Evolutionary conservation across 64 coral and sea anemone genomes (phyloP).

Genomic region (Orbicella faveolata): DNA sequence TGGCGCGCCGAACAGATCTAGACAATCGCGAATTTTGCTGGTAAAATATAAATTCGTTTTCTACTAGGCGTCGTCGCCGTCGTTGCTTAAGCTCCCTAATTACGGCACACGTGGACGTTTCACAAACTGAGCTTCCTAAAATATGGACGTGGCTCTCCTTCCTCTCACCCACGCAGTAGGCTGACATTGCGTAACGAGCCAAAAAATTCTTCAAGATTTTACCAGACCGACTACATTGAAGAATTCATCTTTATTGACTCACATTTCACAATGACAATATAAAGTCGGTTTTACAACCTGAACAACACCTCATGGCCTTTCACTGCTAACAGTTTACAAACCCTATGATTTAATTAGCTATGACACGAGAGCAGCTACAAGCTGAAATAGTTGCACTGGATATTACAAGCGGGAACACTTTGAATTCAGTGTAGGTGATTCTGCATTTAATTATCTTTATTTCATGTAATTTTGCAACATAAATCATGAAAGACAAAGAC

Average conservation of each 20-base stretch:
- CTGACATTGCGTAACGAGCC: not conserved
- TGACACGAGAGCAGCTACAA: not conserved
- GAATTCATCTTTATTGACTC: slow-evolving; percentile 72
- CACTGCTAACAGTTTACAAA: slow-evolving; percentile 45
- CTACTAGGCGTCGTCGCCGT: no score
- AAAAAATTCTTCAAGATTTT: not conserved
- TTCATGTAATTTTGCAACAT: no score
- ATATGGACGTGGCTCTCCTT: no score
- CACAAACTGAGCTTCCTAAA: no score
- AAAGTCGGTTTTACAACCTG: slow-evolving; percentile 64
- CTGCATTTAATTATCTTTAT: no score
- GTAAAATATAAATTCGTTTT: no score
- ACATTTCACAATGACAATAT: slow-evolving; percentile 78
- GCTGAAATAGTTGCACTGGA: slow-evolving; percentile 2
- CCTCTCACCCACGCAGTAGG: no score
- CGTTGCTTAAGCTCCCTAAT: no score
- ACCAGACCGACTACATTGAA: slow-evolving; percentile 40
- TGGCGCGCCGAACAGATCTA: no score
- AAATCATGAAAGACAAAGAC: no score
- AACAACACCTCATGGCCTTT: slow-evolving; percentile 39
- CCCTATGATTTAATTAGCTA: slow-evolving; percentile 44
- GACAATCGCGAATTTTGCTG: no score
- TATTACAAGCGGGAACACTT: not conserved
- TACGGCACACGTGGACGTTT: no score
- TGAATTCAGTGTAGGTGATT: not conserved